Base-by-base conservation (phyloP, 2,888 invertebrate genomes). In the Philereme vetulata region DNA sequence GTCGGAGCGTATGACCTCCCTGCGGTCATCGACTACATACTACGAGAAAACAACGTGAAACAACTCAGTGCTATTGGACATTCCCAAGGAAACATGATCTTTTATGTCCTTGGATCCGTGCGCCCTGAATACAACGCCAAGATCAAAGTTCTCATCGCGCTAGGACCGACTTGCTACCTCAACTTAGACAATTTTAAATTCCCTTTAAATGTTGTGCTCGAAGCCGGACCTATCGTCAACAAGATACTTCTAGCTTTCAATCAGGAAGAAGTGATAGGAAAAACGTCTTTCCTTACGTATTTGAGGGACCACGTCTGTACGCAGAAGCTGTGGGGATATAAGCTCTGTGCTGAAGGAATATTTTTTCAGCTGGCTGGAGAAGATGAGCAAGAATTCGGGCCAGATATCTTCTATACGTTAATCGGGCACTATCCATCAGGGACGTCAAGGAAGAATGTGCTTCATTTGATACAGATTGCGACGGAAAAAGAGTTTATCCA, bases 1-100 rank as follows among this genome's bases (percentile, higher is more conserved):
- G 94, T 95, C 78, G 96, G 94, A 0, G 70, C 81, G 10, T 93
- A 93, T 71, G 96, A 97, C 77, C 68, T 96, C 0, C 95, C 96
- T 3, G 93, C 95, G 0, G 93, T 93, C 77, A 93, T 82, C 0
- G 82, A 84, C 59, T 80, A 68, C 48, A 65, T 84, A 44, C 60
- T 85, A 2, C 40, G 66, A 0, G 56, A 65, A 6, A 95, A 95
- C 0, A 85, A 88, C 0, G 84, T 90, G 47, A 65, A 84, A 4
- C 81, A 92, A 45, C 59, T 96, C 0, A 93, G 92, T 66, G 95
- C 94, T 70, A 81, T 95, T 4, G 96, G 95, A 0, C 95, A 96
- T 77, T 96, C 95, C 0, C 90, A 90, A 72, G 96, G 96, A 4
- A 93, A 93, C 0, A 93, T 93, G 0, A 70, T 80, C 9, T 93